These are phyloP conservation scores for Plodia interpunctella DNA, from an alignment of 1,140 invertebrate species.

Conservation along the genomic window DNA sequence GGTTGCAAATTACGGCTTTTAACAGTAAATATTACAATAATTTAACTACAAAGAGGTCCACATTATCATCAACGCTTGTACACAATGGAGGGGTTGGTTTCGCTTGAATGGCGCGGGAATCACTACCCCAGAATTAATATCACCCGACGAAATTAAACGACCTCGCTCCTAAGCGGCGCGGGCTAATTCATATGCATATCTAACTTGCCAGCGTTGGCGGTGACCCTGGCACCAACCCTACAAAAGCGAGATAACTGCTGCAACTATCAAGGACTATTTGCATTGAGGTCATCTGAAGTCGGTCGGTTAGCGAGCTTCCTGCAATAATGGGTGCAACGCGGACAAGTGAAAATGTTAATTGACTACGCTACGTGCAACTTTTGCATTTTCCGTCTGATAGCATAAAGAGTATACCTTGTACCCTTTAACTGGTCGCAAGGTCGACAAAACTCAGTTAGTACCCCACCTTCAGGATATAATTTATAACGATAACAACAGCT, in stretches of 20 bases:
- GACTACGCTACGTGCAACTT: conserved; percentile 14
- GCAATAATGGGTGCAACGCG: conserved; percentile 29
- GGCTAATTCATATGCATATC: conserved; percentile 35
- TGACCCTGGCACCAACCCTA: conserved; percentile 24
- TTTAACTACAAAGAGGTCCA: conserved; percentile 34
- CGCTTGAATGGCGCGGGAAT: conserved; percentile 40
- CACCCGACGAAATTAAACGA: conserved; percentile 49
- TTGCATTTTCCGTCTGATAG: background rate
- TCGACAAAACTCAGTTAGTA: conserved; percentile 24
- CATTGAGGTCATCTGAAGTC: conserved; percentile 25
- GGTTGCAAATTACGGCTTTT: background rate
- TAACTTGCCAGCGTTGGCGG: conserved; percentile 33
- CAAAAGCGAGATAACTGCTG: conserved; percentile 11
- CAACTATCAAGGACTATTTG: conserved; percentile 2
- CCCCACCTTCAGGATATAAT: conserved; percentile 27
- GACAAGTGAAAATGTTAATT: conserved; percentile 38
- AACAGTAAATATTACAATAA: conserved; percentile 10
- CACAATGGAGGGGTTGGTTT: conserved; percentile 34
- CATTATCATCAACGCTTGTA: conserved; percentile 38
- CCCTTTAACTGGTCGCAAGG: conserved; percentile 39
- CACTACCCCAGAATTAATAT: conserved; percentile 56
- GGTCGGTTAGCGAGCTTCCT: conserved; percentile 32
- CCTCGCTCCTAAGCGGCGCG: conserved; percentile 15
- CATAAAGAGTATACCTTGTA: conserved; percentile 29
- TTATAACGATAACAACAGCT: conserved; percentile 25